Evolutionary conservation across 2,113 vertebrate genomes (phyloP).

Genomic region (Syngnathus floridae): DNA sequence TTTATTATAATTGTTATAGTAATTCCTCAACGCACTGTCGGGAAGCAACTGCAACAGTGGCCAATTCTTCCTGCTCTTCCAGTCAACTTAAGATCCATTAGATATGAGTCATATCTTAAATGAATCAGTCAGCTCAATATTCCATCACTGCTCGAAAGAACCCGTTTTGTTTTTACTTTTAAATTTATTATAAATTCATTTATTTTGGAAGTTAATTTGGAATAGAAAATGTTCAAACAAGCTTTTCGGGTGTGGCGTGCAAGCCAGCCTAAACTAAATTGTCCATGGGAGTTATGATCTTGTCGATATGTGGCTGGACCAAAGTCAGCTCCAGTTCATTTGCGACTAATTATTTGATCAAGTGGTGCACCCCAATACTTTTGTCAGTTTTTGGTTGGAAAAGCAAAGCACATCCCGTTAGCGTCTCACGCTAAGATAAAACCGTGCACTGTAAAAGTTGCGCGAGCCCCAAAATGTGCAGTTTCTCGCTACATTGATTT

Average conservation of each 20-base stretch:
- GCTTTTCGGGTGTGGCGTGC: too few relatives aligned
- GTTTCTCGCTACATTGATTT: conserved; percentile 9
- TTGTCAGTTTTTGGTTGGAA: neutral
- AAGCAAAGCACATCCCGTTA: neutral
- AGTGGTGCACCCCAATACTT: neutral
- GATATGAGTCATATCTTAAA: too few relatives aligned
- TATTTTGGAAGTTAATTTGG: neutral
- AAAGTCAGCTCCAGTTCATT: too few relatives aligned
- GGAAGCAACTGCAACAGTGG: too few relatives aligned
- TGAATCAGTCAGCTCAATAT: neutral
- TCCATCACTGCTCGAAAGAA: neutral
- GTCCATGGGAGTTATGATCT: too few relatives aligned
- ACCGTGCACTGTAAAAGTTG: neutral
- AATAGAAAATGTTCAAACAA: too few relatives aligned
- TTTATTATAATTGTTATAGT: neutral
- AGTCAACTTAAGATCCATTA: too few relatives aligned
- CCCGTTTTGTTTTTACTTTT: neutral
- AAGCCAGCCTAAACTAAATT: too few relatives aligned
- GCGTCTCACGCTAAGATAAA: neutral
- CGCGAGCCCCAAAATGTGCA: neutral
- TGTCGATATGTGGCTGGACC: too few relatives aligned
- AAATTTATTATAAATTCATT: neutral
- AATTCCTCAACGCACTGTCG: neutral
- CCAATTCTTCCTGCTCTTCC: neutral
- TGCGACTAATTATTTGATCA: neutral